Conservation (phyloP, 2,113 vertebrate species). For the Pteruthius melanotis region DNA sequence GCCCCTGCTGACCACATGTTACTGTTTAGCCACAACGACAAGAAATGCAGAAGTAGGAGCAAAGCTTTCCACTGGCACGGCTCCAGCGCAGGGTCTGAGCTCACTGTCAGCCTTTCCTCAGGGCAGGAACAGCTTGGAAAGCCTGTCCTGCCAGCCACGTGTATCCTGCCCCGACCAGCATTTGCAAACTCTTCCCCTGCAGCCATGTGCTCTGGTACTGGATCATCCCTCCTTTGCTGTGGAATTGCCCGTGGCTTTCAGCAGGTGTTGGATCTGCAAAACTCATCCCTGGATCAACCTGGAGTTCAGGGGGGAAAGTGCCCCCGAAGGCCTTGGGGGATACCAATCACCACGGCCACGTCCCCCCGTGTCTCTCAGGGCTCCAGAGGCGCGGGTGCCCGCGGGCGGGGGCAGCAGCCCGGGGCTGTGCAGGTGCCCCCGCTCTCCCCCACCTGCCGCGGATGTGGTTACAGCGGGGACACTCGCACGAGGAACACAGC, state of each 20-base stretch:
- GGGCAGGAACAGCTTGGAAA: not conserved
- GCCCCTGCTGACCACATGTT: not conserved
- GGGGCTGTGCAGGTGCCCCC: accelerated
- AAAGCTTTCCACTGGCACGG: not conserved
- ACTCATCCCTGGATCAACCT: not conserved
- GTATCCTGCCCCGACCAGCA: accelerated
- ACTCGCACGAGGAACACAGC: not conserved
- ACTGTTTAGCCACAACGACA: not conserved
- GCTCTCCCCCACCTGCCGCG: not conserved
- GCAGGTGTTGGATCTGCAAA: not conserved
- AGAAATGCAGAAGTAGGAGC: constrained; percentile 36
- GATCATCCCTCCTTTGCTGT: not conserved
- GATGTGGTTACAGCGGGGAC: not conserved
- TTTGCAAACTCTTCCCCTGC: not conserved
- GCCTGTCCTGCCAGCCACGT: not conserved
- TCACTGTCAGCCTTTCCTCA: not conserved
- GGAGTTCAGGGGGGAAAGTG: not conserved
- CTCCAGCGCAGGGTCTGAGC: not conserved
- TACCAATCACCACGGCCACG: not conserved
- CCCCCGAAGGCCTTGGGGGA: not conserved
- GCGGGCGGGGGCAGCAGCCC: accelerated
- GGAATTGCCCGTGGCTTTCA: not conserved
- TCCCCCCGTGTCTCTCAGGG: accelerated
- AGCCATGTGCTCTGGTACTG: not conserved
- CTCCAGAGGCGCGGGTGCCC: not conserved